Base-by-base conservation (phyloP, 2,888 invertebrate species). In the Gryllus longicercus region DNA sequence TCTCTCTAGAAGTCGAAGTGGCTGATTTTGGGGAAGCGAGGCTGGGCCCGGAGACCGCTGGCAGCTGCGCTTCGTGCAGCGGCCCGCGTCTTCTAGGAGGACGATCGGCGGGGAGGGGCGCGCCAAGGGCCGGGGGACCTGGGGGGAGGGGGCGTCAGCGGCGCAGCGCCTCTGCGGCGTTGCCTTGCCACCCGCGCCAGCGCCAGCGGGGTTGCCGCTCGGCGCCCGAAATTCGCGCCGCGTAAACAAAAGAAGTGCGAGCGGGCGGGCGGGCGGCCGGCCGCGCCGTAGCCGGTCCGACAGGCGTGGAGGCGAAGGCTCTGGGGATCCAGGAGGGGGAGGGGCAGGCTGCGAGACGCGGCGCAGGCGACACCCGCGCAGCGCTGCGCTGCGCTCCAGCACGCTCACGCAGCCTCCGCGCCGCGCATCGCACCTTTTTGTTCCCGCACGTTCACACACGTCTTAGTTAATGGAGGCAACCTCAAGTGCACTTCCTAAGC, bases 141-240 rank as follows among this genome's bases (percentile, higher is more conserved):
- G 2, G 18, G n/a, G 63, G 63, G 63, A 11, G 16, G n/a, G 63
- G n/a, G n/a, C 63, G n/a, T 63, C 63, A 63, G 14, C 63, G 63
- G 16, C 14, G 63, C 63, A 63, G 63, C 63, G n/a, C n/a, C 63
- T 18, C 3, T 14, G 63, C 63, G 63, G n/a, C 63, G 63, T 63
- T 63, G 63, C 63, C 63, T 14, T n/a, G 16, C n/a, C n/a, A 14
- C n/a, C 63, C 16, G 63, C 63, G 63, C 16, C 14, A n/a, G 63
- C 14, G 63, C 16, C 14, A n/a, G 63, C 63, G 63, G 63, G n/a
- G 63, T 63, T 63, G 63, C 63, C 63, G 16, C 63, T 11, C n/a
- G 63, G 63, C 63, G 63, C 63, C 63, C 63, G 63, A 63, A 63
- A 63, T 63, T 63, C 63, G 63, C 63, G 63, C 63, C 63, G 63